Conservation (phyloP, 1,140 invertebrate genomes). For the Dolichoris vasculosae region DNA sequence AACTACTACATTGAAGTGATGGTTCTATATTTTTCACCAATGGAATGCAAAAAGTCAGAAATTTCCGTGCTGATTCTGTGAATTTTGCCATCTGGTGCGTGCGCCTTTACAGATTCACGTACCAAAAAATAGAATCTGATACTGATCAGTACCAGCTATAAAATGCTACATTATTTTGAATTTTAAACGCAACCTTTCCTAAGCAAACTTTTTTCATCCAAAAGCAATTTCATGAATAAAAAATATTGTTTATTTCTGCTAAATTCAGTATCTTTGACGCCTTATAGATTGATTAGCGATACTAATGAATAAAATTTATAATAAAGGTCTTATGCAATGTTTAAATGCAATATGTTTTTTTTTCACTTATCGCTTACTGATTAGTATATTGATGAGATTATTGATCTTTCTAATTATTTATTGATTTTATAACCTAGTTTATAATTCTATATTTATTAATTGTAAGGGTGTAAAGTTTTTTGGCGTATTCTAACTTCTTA, state of each 20-base stretch:
- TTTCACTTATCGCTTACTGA: too few species aligned
- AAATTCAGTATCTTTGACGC: neutral
- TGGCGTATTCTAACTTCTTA: neutral
- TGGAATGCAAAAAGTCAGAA: neutral
- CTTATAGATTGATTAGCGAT: neutral
- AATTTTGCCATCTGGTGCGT: conserved; percentile 29
- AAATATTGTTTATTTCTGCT: neutral
- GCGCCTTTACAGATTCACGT: neutral
- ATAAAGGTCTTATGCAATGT: neutral
- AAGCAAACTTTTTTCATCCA: neutral
- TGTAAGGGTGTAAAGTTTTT: neutral
- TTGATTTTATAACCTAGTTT: neutral
- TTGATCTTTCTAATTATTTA: too few species aligned
- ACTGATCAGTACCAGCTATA: neutral
- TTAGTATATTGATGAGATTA: too few species aligned
- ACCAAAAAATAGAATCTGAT: neutral
- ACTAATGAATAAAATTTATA: neutral
- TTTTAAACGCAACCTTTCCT: conserved; percentile 2
- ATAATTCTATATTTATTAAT: conserved; percentile 18
- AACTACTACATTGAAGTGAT: neutral
- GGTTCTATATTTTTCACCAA: conserved; percentile 32
- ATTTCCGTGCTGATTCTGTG: conserved; percentile 44
- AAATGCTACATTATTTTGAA: conserved; percentile 9
- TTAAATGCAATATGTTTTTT: neutral
- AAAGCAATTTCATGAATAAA: conserved; percentile 10